Percentiles rank a stretch among this genome's conserved stretches.
Conservation (phyloP, 2,888 invertebrate species). For the Augochlorella aurata region DNA sequence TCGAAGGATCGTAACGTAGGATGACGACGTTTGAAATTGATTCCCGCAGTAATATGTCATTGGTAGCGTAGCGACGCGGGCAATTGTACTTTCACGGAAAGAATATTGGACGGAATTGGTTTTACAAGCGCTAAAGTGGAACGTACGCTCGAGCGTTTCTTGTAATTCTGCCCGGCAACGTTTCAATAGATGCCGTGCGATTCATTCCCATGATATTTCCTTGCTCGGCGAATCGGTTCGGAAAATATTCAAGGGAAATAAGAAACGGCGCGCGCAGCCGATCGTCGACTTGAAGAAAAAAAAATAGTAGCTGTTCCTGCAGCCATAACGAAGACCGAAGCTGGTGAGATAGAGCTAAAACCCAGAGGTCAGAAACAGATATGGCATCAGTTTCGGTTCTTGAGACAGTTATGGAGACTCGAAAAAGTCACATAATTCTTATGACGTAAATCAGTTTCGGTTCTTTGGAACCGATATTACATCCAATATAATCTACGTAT, state of each 20-base stretch:
- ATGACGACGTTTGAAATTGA: neutral
- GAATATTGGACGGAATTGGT: constrained; percentile 1
- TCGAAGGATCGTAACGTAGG: neutral
- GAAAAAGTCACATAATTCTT: no score
- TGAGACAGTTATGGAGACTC: no score
- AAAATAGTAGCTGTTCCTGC: neutral
- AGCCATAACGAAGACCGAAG: constrained; percentile 8
- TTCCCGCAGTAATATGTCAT: neutral
- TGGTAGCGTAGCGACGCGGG: neutral
- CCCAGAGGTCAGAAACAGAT: no score
- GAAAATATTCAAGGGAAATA: constrained; percentile 42
- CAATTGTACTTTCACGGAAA: neutral
- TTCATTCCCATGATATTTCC: constrained; percentile 38
- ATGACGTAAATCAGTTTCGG: no score
- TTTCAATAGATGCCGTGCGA: constrained; percentile 29
- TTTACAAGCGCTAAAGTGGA: constrained; percentile 1
- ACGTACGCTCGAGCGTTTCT: constrained; percentile 14
- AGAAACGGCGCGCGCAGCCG: constrained; percentile 22
- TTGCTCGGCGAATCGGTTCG: neutral
- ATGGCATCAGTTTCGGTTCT: no score
- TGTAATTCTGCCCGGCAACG: constrained; percentile 26
- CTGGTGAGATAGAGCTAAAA: constrained; percentile 16
- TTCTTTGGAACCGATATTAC: no score
- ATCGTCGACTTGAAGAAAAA: neutral
- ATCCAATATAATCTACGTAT: no score